Base-by-base conservation (phyloP, 2,797 vertebrate species). In the Psittacula derbiana region DNA sequence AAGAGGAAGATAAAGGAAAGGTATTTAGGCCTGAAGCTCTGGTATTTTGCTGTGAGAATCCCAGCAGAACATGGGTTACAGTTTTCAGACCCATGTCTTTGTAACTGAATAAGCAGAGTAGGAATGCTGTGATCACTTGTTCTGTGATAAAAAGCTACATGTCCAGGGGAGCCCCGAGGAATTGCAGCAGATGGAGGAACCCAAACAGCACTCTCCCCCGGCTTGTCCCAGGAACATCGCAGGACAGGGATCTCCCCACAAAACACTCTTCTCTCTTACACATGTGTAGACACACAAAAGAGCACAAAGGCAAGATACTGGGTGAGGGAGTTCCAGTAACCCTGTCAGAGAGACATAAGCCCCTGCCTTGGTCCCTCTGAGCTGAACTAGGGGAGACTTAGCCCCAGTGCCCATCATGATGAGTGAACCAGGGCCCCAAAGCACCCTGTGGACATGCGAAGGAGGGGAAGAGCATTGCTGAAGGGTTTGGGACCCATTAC, bases 211-310 rank as follows among this genome's bases (percentile, higher is more conserved):
- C 11, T 23, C 41, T 67, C 69, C 41, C 61, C n/a, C 8, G 2
- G 30, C 60, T 84, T 61, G 23, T 70, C 5, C 20, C 61, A 78
- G 18, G 12, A 52, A 62, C 18, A 50, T 30, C 0, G 0, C 19
- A 73, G 65, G 49, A 84, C 43, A n/a, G 15, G 23, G 7, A 31
- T 69, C 36, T 73, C 36, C 16, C 18, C 70, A 70, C 41, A 73
- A 43, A 95, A 61, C 28, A 24, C 27, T 50, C 12, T 43, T 43
- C 33, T 76, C 24, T 50, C 38, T 72, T 28, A 47, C 8, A 19
- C 46, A 1, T 8, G 25, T 15, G 31, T 25, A 40, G 14, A n/a
- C 30, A 52, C 0, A 27, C 1, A 0, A 53, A 60, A 44, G 15
- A 65, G 16, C 20, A 47, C 31, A 80, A 70, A 65, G 30, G 44